A percentile compares a stretch with the other conserved stretches of the same genome.
Evolutionary conservation across 2,888 invertebrate genomes (phyloP).

Genomic region (Cosmopolites sordidus): DNA sequence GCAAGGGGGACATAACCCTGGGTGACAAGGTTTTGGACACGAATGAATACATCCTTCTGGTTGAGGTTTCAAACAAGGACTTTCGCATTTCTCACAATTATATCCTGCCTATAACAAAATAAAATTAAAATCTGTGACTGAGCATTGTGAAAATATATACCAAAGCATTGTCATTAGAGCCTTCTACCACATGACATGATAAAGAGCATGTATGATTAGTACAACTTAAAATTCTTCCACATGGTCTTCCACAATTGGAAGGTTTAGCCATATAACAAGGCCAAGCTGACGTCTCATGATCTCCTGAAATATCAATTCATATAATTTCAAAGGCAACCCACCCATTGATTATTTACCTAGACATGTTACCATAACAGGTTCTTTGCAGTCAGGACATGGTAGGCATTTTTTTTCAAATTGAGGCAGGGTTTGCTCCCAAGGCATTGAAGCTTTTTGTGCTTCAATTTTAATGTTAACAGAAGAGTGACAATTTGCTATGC

Average conservation of each 20-base stretch:
- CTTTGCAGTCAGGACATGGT: slow-evolving; percentile 69
- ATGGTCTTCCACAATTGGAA: slow-evolving; percentile 73
- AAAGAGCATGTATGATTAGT: slow-evolving; percentile 72
- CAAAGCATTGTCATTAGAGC: slow-evolving; percentile 41
- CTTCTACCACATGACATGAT: slow-evolving; percentile 66
- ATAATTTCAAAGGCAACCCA: too few species aligned
- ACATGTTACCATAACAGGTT: slow-evolving; percentile 67
- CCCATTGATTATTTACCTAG: slow-evolving; percentile 49
- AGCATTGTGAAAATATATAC: neutral
- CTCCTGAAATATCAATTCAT: slow-evolving; percentile 47
- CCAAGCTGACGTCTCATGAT: slow-evolving; percentile 64
- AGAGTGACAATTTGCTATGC: slow-evolving; percentile 71
- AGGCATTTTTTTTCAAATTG: slow-evolving; percentile 52
- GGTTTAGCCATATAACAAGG: slow-evolving; percentile 67
- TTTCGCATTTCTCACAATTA: slow-evolving; percentile 57
- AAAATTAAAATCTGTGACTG: neutral
- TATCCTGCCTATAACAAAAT: slow-evolving; percentile 42
- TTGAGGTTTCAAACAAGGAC: slow-evolving; percentile 59
- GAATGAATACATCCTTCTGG: slow-evolving; percentile 71
- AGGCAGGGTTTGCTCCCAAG: slow-evolving; percentile 57
- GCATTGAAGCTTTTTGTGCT: slow-evolving; percentile 58
- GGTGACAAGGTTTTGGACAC: slow-evolving; percentile 68
- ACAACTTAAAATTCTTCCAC: slow-evolving; percentile 69
- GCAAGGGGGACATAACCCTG: slow-evolving; percentile 73
- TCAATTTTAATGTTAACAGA: slow-evolving; percentile 62